phyloP scores from a whole-genome alignment of 2,113 vertebrate species.

The Edolisoma coerulescens region DNA sequence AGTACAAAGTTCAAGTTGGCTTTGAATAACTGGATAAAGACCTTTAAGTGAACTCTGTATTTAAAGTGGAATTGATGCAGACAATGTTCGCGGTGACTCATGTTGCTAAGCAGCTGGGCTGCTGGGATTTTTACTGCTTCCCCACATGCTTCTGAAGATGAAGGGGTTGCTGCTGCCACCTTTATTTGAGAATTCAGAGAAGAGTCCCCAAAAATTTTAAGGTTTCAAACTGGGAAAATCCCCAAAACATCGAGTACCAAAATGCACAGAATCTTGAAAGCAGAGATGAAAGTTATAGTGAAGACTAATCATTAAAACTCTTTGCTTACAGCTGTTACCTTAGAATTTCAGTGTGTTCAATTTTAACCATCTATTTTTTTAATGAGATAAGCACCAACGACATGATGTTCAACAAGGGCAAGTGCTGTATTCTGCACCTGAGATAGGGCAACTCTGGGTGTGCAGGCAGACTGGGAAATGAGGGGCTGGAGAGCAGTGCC shows the following conservation, averaged over 20 bases:
- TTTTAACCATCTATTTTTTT: not conserved
- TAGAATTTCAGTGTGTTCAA: not conserved
- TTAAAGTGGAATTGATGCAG: not conserved
- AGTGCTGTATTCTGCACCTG: not conserved
- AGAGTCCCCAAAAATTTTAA: not conserved
- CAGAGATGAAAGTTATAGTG: not conserved
- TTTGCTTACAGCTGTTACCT: not conserved
- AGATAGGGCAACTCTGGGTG: not conserved
- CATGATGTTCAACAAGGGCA: not conserved
- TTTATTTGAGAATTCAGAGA: not conserved
- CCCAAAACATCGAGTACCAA: not conserved
- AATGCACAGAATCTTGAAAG: not conserved
- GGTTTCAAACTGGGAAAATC: not conserved
- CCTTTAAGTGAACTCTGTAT: not conserved
- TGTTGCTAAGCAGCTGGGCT: not conserved
- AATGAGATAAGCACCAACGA: not conserved
- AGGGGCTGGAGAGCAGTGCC: not conserved
- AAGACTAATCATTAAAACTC: not conserved
- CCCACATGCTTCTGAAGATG: not conserved
- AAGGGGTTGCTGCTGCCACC: not conserved
- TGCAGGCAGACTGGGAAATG: not conserved
- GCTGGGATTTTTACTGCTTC: not conserved
- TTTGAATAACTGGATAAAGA: not conserved
- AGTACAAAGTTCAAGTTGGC: not conserved
- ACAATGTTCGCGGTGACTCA: not conserved